Evolutionary conservation across 2,888 invertebrate genomes (phyloP), one percentile per base, ranked within the genome.

Genomic region (Tinea semifulvella): DNA sequence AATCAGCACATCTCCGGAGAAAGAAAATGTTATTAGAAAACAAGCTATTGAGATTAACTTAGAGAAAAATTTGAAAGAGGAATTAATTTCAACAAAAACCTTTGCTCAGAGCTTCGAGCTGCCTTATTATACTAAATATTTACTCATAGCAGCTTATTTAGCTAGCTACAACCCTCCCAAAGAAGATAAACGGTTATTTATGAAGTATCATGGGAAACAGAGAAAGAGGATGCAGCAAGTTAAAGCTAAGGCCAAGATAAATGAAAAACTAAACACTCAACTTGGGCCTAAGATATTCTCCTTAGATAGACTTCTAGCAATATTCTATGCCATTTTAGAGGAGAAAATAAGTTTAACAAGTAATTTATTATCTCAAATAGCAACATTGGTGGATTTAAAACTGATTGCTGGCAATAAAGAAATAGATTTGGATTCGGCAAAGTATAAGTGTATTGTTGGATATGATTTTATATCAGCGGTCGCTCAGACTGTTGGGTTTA

Each of bases 91-190:
- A 16, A 75, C 84, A 8, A 83, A 81, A 49, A 82, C 82, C 19
- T 71, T 87, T 53, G 87, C 86, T 0, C 86, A 86, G 50, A 88
- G 87, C 43, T 83, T 92, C 22, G 92, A 93, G 57, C 62, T 97
- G 2, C 96, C 96, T 0, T 94, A 87, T 61, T 96, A 94, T 68
- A 91, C 94, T 0, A 96, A 96, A 68, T 96, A 87, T 65, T 80
- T 97, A 25, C 75, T 97, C 2, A 91, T 97, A 18, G 94, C 96
- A 5, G 91, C 95, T 1, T 97, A 93, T 63, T 76, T 97, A 48
- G 96, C 96, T 0, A 96, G 96, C 22, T 93, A 96, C 65, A 96
- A 96, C 68, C 92, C 96, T 1, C 86, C 91, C 0, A 92, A 91
- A 54, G 89, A 92, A 53, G 97, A 97, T 63, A 93, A 91, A 59